These are phyloP conservation scores for Hirtodrosophila histrioides DNA, from an alignment of 2,888 invertebrate species.

Conservation along the genomic window DNA sequence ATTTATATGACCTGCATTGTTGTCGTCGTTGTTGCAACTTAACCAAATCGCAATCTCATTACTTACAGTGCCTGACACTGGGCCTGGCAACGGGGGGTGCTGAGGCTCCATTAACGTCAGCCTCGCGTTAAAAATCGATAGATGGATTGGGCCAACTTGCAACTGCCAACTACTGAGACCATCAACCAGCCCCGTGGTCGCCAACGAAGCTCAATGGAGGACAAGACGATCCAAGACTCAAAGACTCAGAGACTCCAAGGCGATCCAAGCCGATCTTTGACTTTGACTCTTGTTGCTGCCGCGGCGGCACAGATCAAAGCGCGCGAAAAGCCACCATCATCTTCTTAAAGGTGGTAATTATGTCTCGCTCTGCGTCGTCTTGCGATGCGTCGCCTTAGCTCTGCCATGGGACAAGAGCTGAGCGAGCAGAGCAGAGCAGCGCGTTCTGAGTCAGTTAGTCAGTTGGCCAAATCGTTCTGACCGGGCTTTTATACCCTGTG, in stretches of 20 bases:
- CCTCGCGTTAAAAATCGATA: slow-evolving; percentile 84
- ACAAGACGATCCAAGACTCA: slow-evolving; percentile 2
- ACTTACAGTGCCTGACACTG: slow-evolving; percentile 54
- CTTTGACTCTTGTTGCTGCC: slow-evolving; percentile 30
- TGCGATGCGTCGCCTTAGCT: slow-evolving; percentile 22
- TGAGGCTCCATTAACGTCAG: slow-evolving; percentile 83
- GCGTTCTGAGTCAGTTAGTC: slow-evolving; percentile 13
- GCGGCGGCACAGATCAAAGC: slow-evolving; percentile 82
- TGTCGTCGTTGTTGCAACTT: slow-evolving; percentile 27
- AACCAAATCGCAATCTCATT: slow-evolving; percentile 81
- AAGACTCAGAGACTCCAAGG: neutral
- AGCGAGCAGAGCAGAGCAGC: slow-evolving; percentile 2
- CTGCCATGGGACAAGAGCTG: slow-evolving; percentile 12
- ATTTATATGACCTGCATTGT: slow-evolving; percentile 62
- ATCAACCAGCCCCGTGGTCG: slow-evolving; percentile 39
- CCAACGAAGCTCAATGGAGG: slow-evolving; percentile 44
- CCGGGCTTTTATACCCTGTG: slow-evolving; percentile 21
- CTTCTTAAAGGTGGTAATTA: slow-evolving; percentile 84
- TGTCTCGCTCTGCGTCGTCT: slow-evolving; percentile 68
- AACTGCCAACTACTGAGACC: slow-evolving; percentile 54
- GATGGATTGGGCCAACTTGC: slow-evolving; percentile 77
- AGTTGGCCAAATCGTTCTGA: slow-evolving; percentile 33
- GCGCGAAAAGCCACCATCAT: slow-evolving; percentile 83
- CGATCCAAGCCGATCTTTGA: slow-evolving; percentile 2
- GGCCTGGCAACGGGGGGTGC: slow-evolving; percentile 38